Evolutionary conservation across 2,113 vertebrate species (phyloP), one percentile per base, ranked within the genome.

Genomic region (Ictidomys tridecemlineatus): DNA sequence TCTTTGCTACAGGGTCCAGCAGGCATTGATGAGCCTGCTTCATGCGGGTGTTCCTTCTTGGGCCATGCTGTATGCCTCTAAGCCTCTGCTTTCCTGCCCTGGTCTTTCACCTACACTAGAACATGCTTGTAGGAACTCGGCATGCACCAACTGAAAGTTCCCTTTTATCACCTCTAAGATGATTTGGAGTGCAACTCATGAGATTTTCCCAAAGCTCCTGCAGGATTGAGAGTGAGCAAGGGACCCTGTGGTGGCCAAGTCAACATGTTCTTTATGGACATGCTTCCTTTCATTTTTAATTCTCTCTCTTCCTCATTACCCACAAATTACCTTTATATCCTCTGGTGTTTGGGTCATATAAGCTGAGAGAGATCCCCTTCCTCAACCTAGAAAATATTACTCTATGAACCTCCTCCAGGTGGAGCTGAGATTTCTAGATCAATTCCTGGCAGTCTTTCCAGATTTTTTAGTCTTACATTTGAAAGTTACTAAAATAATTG

Each of bases 401-500:
- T 48, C 8, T 70, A 24, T 39, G 28, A 85, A 37, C 11, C 37
- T 70, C 9, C 61, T 48, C 26, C 11, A 83, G n/a, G 42, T 72
- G 51, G 42, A 9, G 10, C 13, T 89, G 56, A 79, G 5, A 65
- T 63, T 48, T 14, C 32, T 67, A 72, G 18, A 34, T 92, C 24
- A 65, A 73, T 73, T 78, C 1, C 45, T 30, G 14, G 48, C 26
- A 85, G 0, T 20, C 30, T 79, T 39, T 78, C 18, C 58, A 73
- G 53, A 79, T 45, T 85, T 78, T 32, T 22, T 32, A 78, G n/a
- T 37, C 45, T 86, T 74, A 87, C 10, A 53, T 88, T 48, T 24
- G n/a, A 83, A 90, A 83, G 24, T 73, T 95, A n/a, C n/a, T 93
- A 84, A 77, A 77, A 70, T 91, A 88, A 76, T 83, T 61, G 74